These are phyloP conservation scores for Epinephelus moara DNA, from an alignment of 2,113 vertebrate species.

Conservation along the genomic window DNA sequence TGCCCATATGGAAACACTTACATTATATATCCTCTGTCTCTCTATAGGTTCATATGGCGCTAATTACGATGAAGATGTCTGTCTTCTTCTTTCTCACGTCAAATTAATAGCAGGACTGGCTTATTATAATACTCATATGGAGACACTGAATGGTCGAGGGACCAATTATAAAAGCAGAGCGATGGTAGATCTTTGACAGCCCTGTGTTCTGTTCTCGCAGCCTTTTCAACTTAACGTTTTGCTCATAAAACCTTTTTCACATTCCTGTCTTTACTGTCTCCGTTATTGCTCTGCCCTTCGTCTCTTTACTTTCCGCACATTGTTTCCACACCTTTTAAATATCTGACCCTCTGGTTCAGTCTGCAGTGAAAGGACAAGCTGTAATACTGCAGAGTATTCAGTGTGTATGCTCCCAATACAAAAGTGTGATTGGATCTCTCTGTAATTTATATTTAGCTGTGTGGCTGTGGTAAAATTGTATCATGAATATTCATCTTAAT, in stretches of 20 bases:
- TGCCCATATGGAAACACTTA: conserved; percentile 1
- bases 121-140: conserved; percentile 24
- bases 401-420: background rate
- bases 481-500: background rate
- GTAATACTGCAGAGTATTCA: background rate
- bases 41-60: background rate
- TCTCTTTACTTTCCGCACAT: background rate
- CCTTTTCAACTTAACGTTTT: background rate
- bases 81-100: conserved; percentile 18
- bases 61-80: conserved; percentile 15
- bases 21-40: background rate
- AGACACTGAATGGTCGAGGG: conserved; percentile 14
- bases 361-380: background rate
- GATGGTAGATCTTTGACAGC: conserved; percentile 35
- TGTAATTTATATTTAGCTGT: background rate
- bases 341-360: background rate
- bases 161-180: conserved; percentile 62
- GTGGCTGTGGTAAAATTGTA: background rate
- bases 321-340: conserved; percentile 1
- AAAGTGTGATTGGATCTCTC: background rate
- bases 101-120: conserved; percentile 21
- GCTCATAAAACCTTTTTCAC: background rate
- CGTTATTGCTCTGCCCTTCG: background rate
- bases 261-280: background rate
- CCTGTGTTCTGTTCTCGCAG: background rate